phyloP scores from a whole-genome alignment of 2,888 invertebrate genomes.

The Diogma glabrata region DNA sequence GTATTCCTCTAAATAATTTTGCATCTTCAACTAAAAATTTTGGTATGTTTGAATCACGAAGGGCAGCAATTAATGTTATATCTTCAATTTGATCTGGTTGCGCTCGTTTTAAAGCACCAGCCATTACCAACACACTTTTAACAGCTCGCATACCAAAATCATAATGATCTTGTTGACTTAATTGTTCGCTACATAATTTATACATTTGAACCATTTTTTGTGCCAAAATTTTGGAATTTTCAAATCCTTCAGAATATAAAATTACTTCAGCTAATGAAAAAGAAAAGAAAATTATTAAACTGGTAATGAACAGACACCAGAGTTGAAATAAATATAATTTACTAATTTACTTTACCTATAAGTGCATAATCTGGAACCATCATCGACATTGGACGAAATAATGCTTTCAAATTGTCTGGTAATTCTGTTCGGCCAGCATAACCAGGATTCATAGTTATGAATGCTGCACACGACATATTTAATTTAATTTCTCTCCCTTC shows the following conservation, averaged over 20 bases:
- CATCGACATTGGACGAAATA: conserved; percentile 81
- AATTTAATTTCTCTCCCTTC: conserved; percentile 81
- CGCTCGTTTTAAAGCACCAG: conserved; percentile 74
- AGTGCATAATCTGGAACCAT: conserved; percentile 86
- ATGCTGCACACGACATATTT: conserved; percentile 68
- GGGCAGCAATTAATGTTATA: conserved; percentile 68
- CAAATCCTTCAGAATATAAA: conserved; percentile 87
- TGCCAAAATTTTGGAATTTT: conserved; percentile 74
- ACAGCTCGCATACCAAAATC: conserved; percentile 92
- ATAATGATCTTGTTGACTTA: conserved; percentile 86
- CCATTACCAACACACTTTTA: conserved; percentile 87
- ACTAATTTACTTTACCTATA: conserved; percentile 35
- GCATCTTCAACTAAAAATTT: conserved; percentile 82
- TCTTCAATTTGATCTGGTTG: conserved; percentile 77
- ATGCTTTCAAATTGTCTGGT: conserved; percentile 77
- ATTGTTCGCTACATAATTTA: conserved; percentile 79
- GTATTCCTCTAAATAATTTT: conserved; percentile 70
- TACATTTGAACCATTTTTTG: conserved; percentile 91
- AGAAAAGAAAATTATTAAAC: neutral
- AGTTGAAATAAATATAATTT: neutral
- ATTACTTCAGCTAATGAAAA: conserved; percentile 62
- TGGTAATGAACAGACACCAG: neutral
- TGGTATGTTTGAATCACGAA: conserved; percentile 81
- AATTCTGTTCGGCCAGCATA: conserved; percentile 82
- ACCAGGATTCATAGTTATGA: conserved; percentile 88